phyloP scores from a whole-genome alignment of 2,113 vertebrate genomes.

The Craseonycteris thonglongyai region DNA sequence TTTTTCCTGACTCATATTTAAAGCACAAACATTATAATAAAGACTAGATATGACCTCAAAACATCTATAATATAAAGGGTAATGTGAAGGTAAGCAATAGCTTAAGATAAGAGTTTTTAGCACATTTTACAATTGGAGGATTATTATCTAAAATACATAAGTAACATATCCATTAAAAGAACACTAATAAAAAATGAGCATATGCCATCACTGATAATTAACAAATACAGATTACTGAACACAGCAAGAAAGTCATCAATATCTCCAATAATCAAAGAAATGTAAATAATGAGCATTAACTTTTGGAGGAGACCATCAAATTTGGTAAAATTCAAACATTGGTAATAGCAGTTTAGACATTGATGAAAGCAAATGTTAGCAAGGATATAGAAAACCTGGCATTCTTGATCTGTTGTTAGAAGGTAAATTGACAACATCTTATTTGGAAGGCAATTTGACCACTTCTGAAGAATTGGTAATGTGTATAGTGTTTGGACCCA shows the following conservation, averaged over 20 bases:
- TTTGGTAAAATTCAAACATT: constrained; percentile 7
- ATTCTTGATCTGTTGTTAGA: neutral
- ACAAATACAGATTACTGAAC: neutral
- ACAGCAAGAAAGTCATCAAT: neutral
- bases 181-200: neutral
- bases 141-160: neutral
- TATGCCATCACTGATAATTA: neutral
- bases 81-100: neutral
- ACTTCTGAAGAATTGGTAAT: neutral
- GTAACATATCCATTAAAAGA: neutral
- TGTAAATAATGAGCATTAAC: neutral
- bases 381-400: neutral
- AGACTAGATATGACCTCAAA: neutral
- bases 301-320: neutral
- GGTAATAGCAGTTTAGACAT: constrained; percentile 5
- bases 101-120: neutral
- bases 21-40: neutral
- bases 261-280: constrained; percentile 9
- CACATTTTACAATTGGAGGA: neutral
- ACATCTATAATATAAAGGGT: neutral
- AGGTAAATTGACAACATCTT: neutral
- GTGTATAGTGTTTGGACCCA: neutral
- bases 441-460: neutral
- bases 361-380: neutral
- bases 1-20: neutral